Evolutionary conservation across 2,113 vertebrate species (phyloP), one percentile per base, ranked within the genome.

Genomic region (Salvelinus alpinus): DNA sequence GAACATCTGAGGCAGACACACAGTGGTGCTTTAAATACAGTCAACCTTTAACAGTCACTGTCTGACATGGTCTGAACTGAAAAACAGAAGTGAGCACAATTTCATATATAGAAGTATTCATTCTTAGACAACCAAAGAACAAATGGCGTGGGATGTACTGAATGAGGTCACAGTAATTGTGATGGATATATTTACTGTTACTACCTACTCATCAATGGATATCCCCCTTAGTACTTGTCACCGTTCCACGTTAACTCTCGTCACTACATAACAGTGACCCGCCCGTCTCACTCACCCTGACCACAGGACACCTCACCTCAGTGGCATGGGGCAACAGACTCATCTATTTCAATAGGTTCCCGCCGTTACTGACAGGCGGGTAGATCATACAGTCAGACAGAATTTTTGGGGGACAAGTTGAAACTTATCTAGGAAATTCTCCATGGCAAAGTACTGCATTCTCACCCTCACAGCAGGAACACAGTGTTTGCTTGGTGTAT

Each of bases 331-430:
- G 6, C 27, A 5, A 71, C 8, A 38, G 60, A 54, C 64, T 3
- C 64, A 18, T 2, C 20, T 34, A 44, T n/a, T 11, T 3, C 68
- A 62, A 14, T 51, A 38, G 8, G n/a, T 3, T 2, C 0, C 1
- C 11, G 16, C 70, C 25, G 25, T 34, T 51, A 70, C 34, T 0
- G 0, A 2, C 60, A 80, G n/a, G 14, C 69, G 62, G 64, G n/a
- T 0, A 11, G 12, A 75, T 67, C 5, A 1, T 29, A 9, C 66
- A 29, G 11, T 5, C 44, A 67, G 44, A 11, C 34, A 47, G 3
- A 5, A 16, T 38, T 38, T 38, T 38, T 9, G 1, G 18, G 16
- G 60, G 76, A 85, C 89, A 86, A 84, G 88, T 81, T 64, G 24
- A 75, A 78, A 84, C 87, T 64, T 22, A 72, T 78, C 25, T 0